Evolutionary conservation across 2,113 vertebrate species (phyloP).

Genomic region (Python bivittatus): DNA sequence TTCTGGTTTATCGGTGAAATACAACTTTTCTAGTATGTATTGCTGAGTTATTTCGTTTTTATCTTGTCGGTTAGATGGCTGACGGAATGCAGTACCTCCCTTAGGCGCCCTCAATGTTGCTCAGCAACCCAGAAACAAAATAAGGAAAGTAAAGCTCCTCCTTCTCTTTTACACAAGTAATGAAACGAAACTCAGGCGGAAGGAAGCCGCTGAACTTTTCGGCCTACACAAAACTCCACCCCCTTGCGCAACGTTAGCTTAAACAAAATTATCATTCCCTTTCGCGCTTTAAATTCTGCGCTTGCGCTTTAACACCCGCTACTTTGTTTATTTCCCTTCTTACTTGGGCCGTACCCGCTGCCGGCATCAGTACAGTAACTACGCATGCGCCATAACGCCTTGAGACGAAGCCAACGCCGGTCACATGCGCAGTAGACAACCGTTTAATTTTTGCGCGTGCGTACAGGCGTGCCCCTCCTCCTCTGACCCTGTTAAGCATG

Average conservation of each 20-base stretch:
- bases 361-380: neutral
- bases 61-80: neutral
- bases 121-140: accelerated
- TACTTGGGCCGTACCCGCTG: neutral
- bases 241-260: too few relatives aligned
- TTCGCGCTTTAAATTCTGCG: neutral
- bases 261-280: too few relatives aligned
- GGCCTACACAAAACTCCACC: neutral
- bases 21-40: neutral
- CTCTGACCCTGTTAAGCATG: neutral
- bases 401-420: neutral
- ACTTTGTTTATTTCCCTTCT: neutral
- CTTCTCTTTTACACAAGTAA: accelerated
- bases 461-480: neutral
- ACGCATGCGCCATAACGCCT: neutral
- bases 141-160: accelerated
- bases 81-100: neutral
- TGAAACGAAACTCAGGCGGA: accelerated
- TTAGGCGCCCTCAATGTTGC: neutral
- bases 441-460: neutral
- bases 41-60: neutral
- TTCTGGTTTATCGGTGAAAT: neutral
- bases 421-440: neutral
- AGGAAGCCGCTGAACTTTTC: accelerated
- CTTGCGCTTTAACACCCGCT: accelerated